Evolutionary conservation across 1,140 invertebrate species (phyloP).

Genomic region (Lordiphosa stackelbergi): DNA sequence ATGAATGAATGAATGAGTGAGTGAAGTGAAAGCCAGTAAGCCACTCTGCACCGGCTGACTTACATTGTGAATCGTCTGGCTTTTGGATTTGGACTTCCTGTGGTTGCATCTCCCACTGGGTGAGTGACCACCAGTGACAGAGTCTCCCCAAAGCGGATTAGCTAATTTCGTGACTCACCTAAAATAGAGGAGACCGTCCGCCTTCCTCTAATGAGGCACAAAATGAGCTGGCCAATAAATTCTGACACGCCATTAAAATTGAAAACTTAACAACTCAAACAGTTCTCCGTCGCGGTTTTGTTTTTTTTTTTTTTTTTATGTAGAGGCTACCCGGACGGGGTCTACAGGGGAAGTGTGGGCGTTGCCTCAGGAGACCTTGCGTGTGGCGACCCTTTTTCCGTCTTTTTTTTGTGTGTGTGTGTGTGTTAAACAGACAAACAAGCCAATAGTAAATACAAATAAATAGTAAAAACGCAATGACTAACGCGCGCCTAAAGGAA

Average conservation of each 20-base stretch:
- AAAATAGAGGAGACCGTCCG: conserved; percentile 5
- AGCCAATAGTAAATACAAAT: conserved; percentile 52
- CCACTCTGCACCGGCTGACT: conserved; percentile 52
- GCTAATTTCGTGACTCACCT: conserved; percentile 66
- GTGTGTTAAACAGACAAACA: conserved; percentile 24
- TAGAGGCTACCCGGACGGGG: neutral
- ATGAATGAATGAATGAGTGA: conserved; percentile 43
- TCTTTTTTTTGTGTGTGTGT: conserved; percentile 8
- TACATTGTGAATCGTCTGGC: conserved; percentile 52
- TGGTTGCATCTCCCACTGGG: conserved; percentile 59
- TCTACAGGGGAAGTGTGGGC: neutral
- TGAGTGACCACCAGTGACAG: conserved; percentile 26
- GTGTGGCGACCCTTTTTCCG: conserved; percentile 11
- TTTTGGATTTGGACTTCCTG: conserved; percentile 48
- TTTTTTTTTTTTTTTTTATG: neutral
- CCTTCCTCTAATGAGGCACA: conserved; percentile 44
- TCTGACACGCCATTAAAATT: conserved; percentile 69
- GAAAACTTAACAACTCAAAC: conserved; percentile 25
- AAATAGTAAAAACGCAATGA: conserved; percentile 59
- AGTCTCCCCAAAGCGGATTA: conserved; percentile 9
- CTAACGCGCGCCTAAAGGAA: conserved; percentile 55
- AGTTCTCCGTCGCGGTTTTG: neutral
- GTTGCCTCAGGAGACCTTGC: conserved; percentile 23
- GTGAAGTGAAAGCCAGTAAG: conserved; percentile 66
- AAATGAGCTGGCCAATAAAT: conserved; percentile 67